Evolutionary conservation across 2,113 vertebrate species (phyloP).

Genomic region (Mugil cephalus): DNA sequence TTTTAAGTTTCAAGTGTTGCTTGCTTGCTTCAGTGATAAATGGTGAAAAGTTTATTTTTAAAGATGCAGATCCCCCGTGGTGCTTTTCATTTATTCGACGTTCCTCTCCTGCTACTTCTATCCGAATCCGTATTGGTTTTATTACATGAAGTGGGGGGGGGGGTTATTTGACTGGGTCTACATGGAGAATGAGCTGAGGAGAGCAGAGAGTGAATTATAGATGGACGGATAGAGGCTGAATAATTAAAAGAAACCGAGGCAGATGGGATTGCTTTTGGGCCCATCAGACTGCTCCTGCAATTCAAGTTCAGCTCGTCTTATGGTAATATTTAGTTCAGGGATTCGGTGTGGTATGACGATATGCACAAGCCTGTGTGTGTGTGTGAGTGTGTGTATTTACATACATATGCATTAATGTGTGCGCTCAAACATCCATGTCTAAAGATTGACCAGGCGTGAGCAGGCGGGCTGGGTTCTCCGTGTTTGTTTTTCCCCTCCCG

Average conservation of each 20-base stretch:
- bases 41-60: no score
- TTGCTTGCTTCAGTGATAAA: no score
- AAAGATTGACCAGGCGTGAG: conserved; percentile 31
- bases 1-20: no score
- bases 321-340: conserved; percentile 11
- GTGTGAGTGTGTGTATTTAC: conserved; percentile 12
- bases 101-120: conserved; percentile 4
- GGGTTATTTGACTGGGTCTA: conserved; percentile 26
- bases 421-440: conserved; percentile 30
- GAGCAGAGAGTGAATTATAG: conserved; percentile 49
- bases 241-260: conserved; percentile 60
- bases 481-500: conserved; percentile 39
- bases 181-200: conserved; percentile 19
- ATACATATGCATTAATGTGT: conserved; percentile 38
- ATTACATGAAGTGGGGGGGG: conserved; percentile 9
- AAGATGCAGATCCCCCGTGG: not conserved
- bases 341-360: not conserved
- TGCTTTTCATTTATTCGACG: conserved; percentile 2
- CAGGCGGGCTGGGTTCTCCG: conserved; percentile 15
- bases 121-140: conserved; percentile 2
- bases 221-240: conserved; percentile 58
- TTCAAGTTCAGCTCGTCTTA: conserved; percentile 21
- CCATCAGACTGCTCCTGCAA: conserved; percentile 34
- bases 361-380: conserved; percentile 11
- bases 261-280: conserved; percentile 53